Percentiles rank a stretch among this genome's conserved stretches.
phyloP scores from a whole-genome alignment of 2,113 vertebrate genomes.

The Catharus bicknelli region DNA sequence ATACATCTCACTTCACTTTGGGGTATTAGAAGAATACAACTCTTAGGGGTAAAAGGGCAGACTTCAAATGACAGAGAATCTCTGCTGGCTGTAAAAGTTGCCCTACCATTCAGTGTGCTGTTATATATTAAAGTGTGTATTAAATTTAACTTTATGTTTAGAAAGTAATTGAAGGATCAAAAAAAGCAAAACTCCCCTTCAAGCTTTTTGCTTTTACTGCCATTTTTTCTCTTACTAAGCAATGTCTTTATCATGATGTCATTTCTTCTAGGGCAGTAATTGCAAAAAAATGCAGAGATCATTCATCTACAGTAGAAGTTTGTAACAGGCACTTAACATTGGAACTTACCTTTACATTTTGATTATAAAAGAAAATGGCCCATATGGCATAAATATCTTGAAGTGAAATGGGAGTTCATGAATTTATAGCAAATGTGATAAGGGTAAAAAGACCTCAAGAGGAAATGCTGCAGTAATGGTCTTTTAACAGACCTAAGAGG shows the following conservation, averaged over 20 bases:
- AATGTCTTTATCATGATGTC: conserved; percentile 37
- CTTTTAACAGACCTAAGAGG: conserved; percentile 37
- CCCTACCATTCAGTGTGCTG: not conserved
- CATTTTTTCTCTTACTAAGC: conserved; percentile 43
- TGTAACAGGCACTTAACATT: conserved; percentile 31
- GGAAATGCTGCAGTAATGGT: conserved; percentile 20
- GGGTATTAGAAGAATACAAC: not conserved
- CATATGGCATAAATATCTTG: conserved; percentile 41
- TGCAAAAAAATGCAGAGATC: conserved; percentile 21
- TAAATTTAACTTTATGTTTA: conserved; percentile 3
- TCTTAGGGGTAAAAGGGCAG: not conserved
- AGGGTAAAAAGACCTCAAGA: conserved; percentile 17
- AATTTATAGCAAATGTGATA: conserved; percentile 44
- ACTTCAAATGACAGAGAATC: not conserved
- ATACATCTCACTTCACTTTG: not conserved
- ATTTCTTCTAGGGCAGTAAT: conserved; percentile 15
- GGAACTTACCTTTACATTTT: conserved; percentile 43
- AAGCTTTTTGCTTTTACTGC: conserved; percentile 54
- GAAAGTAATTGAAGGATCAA: conserved; percentile 29
- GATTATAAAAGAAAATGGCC: conserved; percentile 52
- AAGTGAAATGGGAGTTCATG: conserved; percentile 32
- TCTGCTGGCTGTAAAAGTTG: not conserved
- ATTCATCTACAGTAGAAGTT: conserved; percentile 18
- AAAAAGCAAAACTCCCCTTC: conserved; percentile 41
- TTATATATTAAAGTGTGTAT: not conserved